Evolutionary conservation across 2,113 vertebrate species (phyloP), one percentile per base, ranked within the genome.

Genomic region (Cyanocitta stelleri): DNA sequence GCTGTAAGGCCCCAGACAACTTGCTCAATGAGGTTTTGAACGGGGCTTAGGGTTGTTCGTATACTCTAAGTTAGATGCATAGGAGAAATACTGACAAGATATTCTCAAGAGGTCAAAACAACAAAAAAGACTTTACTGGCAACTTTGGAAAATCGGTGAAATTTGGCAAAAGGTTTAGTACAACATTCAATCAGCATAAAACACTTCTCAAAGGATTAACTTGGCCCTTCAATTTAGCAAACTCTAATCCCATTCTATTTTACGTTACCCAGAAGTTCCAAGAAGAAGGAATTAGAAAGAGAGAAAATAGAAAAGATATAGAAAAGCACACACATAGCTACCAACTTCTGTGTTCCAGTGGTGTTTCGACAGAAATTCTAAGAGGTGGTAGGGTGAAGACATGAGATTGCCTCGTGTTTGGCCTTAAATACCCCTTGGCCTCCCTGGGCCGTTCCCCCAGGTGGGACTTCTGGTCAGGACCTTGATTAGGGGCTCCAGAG

Each of bases 381-480:
- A 32, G 27, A 54, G 8, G 27, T 11, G 33, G 14, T 32, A 33
- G 27, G 21, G 7, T 63, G 27, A 54, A 84, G 48, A 63, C 5
- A 16, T 13, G 2, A 44, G 20, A 27, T 26, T 62, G 8, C 16
- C 80, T 62, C 1, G 0, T 54, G 18, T 84, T 55, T 0, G 2
- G 18, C 49, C 29, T 46, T 63, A 63, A 84, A 73, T 55, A 18
- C 18, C 14, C 14, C 29, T 55, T 39, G 29, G 41, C 14, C 29
- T 48, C 55, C n/a, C 22, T 63, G 39, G 39, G 7, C 18, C 9
- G 2, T 33, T 46, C 14, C 7, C 18, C 29, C 11, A 55, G 11
- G 1, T 63, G 22, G 18, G 33, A 27, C 9, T 73, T 55, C 39
- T 33, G 49, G 69, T 85, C 22, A 48, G 16, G 23, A 39, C 11